Conservation (phyloP, 2,797 vertebrate species). For the Pygocentrus nattereri region DNA sequence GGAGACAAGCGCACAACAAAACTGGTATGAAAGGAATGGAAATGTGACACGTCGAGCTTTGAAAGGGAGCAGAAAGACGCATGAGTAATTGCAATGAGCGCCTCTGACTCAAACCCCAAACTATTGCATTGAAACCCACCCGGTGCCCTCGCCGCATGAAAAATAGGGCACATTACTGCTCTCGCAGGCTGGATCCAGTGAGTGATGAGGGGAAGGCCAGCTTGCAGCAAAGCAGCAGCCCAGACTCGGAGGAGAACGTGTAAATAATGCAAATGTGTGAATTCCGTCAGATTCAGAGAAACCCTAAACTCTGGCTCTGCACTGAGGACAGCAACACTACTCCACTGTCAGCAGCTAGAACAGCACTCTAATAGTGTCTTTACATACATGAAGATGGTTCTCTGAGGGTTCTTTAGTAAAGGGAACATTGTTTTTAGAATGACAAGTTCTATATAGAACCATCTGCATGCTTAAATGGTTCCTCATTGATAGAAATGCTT, state of each 20-base stretch:
- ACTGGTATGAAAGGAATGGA: slow-evolving; percentile 21
- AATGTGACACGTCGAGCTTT: neutral
- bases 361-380: neutral
- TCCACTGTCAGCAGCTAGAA: neutral
- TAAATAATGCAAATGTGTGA: neutral
- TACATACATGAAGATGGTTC: no score
- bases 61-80: neutral
- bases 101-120: slow-evolving; percentile 10
- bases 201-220: slow-evolving; percentile 12
- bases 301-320: neutral
- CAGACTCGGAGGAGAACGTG: neutral
- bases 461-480: no score
- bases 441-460: no score
- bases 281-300: no score
- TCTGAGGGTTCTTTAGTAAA: no score
- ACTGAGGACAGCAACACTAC: no score
- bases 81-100: slow-evolving; percentile 30
- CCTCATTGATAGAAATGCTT: no score
- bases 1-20: slow-evolving; percentile 12
- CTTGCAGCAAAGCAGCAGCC: neutral
- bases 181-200: neutral
- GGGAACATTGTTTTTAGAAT: no score
- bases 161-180: slow-evolving; percentile 18
- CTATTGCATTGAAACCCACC: slow-evolving; percentile 12
- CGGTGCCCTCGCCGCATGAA: slow-evolving; percentile 10